Evolutionary conservation across 2,888 invertebrate species (phyloP).

Genomic region (Acrobasis consociella): DNA sequence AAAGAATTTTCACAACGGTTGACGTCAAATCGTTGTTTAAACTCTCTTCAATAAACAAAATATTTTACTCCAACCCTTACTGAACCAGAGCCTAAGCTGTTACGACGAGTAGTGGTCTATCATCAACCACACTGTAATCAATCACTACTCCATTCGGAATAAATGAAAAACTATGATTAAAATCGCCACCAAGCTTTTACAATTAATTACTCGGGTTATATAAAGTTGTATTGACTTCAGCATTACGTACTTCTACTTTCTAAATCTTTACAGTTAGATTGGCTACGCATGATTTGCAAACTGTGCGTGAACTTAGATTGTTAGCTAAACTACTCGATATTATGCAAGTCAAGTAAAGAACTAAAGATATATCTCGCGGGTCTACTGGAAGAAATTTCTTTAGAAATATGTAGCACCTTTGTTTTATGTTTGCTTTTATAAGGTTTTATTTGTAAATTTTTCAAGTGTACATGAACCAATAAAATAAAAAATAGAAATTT

Average conservation of each 20-base stretch:
- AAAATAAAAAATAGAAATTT: too few relatives aligned
- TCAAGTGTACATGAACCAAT: too few relatives aligned
- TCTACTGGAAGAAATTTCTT: too few relatives aligned
- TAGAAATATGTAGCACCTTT: too few relatives aligned
- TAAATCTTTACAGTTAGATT: conserved; percentile 10
- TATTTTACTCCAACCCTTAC: too few relatives aligned
- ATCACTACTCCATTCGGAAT: not conserved
- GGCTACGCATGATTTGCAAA: conserved; percentile 12
- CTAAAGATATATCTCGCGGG: too few relatives aligned
- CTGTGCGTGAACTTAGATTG: conserved; percentile 14
- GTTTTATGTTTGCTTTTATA: too few relatives aligned
- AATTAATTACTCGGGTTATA: not conserved
- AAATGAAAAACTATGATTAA: not conserved
- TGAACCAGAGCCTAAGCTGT: too few relatives aligned
- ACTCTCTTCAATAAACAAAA: too few relatives aligned
- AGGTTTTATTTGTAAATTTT: too few relatives aligned
- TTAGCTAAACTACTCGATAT: conserved; percentile 2
- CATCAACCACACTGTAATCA: not conserved
- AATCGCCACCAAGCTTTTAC: not conserved
- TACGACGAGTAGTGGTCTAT: not conserved
- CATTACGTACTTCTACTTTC: conserved; percentile 13
- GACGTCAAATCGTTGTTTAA: too few relatives aligned
- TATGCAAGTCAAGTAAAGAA: not conserved
- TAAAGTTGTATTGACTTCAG: conserved; percentile 6
- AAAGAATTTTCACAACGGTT: too few relatives aligned